phyloP scores from a whole-genome alignment of 2,888 invertebrate species.

The Neria commutata region DNA sequence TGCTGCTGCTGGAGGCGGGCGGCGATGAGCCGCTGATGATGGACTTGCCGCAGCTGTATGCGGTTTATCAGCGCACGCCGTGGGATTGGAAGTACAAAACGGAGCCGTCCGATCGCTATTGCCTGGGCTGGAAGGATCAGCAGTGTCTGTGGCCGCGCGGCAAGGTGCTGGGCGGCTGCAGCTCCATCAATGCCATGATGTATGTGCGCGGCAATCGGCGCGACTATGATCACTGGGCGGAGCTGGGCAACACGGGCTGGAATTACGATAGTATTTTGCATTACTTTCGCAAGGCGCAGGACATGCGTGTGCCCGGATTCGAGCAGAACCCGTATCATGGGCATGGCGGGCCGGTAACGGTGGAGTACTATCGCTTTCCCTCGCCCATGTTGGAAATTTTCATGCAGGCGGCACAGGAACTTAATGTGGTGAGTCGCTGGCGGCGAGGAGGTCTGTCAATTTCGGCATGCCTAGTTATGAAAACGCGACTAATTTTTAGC shows the following conservation, averaged over 20 bases:
- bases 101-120: constrained; percentile 72
- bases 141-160: constrained; percentile 80
- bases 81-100: constrained; percentile 85
- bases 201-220: constrained; percentile 82
- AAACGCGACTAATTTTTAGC: no score
- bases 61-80: constrained; percentile 72
- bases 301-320: constrained; percentile 70
- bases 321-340: constrained; percentile 69
- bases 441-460: no score
- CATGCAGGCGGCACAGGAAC: constrained; percentile 71
- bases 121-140: constrained; percentile 70
- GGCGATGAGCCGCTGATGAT: constrained; percentile 74
- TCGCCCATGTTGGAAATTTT: constrained; percentile 75
- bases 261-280: constrained; percentile 74
- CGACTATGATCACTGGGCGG: constrained; percentile 88
- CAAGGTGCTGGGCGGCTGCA: constrained; percentile 80
- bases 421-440: constrained; percentile 62
- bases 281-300: constrained; percentile 82
- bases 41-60: constrained; percentile 76
- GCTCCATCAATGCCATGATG: constrained; percentile 88
- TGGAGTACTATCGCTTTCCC: constrained; percentile 74
- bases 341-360: constrained; percentile 73
- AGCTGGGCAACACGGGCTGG: constrained; percentile 79
- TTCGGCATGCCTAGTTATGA: no score
- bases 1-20: constrained; percentile 82